A percentile compares a stretch with the other conserved stretches of the same genome.
Evolutionary conservation across 2,797 vertebrate species (phyloP).

Genomic region (Cynopterus sphinx): DNA sequence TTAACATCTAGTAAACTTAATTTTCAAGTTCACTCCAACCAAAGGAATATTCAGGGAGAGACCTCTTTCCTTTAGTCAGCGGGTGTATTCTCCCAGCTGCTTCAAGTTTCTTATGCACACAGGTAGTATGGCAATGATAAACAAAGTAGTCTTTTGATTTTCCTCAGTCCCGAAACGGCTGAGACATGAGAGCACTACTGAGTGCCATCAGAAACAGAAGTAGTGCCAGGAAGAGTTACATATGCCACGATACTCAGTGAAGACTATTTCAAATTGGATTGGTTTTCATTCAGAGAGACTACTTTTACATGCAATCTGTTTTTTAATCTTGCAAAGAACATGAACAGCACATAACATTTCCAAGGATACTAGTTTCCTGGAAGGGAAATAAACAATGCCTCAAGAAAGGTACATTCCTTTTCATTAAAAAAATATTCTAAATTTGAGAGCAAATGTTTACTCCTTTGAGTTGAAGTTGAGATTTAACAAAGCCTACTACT

Average conservation of each 20-base stretch:
- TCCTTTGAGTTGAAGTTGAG: background rate
- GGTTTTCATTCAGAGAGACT: constrained; percentile 5
- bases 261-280: background rate
- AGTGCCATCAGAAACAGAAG: background rate
- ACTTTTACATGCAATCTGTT: constrained; percentile 16
- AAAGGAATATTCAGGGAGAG: background rate
- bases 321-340: constrained; percentile 30
- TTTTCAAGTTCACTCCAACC: background rate
- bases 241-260: background rate
- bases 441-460: constrained; percentile 20
- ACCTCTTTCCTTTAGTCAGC: background rate
- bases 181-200: background rate
- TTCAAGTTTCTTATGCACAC: background rate
- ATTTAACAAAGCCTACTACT: constrained; percentile 16
- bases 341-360: constrained; percentile 38
- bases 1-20: background rate
- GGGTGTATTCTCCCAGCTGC: background rate
- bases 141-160: background rate
- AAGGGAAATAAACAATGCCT: constrained; percentile 59
- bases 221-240: background rate
- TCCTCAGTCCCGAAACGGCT: background rate
- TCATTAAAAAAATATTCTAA: constrained; percentile 3
- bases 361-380: constrained; percentile 52
- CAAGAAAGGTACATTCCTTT: constrained; percentile 53
- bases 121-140: background rate